Evolutionary conservation across 2,113 vertebrate genomes (phyloP), one percentile per base, ranked within the genome.

Genomic region (Lamprotornis superbus): DNA sequence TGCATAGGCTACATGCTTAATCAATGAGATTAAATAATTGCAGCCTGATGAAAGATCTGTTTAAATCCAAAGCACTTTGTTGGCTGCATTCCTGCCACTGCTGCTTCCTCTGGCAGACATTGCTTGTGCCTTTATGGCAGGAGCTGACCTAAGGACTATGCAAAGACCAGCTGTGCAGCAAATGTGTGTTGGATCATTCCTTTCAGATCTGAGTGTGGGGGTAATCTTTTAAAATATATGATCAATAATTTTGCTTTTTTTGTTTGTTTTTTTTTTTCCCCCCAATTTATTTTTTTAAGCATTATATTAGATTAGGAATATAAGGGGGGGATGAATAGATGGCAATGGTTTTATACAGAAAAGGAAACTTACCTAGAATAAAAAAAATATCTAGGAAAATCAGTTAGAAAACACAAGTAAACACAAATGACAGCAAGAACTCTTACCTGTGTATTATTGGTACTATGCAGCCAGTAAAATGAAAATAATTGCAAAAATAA

Each of bases 401-500:
- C 30, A 50, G 6, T 39, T 46, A 73, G 21, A 44, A 77, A 76
- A 35, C 15, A 30, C 12, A 37, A 15, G 5, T 55, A 33, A 73
- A 46, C 15, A n/a, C 0, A 0, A 59, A 21, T 11, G 22, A 13
- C 1, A 55, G 15, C 15, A 49, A 65, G 40, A 74, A 40, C 9
- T 20, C 15, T 35, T n/a, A 64, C 14, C 6, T 35, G 13, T 7
- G 4, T 64, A 9, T 50, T 79, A 56, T 33, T 46, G 31, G 6
- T 13, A 5, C 22, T 11, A 30, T 39, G 15, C 12, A 11, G 5
- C 50, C 25, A 63, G 11, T 16, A 73, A n/a, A 60, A 8, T 15
- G 10, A 71, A 67, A 82, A 33, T 21, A 50, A 55, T 68, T 56
- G 5, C 3, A 33, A 47, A 83, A 76, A 69, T 3, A 47, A 80